phyloP scores from a whole-genome alignment of 2,113 vertebrate species.

The Arvicanthis niloticus region DNA sequence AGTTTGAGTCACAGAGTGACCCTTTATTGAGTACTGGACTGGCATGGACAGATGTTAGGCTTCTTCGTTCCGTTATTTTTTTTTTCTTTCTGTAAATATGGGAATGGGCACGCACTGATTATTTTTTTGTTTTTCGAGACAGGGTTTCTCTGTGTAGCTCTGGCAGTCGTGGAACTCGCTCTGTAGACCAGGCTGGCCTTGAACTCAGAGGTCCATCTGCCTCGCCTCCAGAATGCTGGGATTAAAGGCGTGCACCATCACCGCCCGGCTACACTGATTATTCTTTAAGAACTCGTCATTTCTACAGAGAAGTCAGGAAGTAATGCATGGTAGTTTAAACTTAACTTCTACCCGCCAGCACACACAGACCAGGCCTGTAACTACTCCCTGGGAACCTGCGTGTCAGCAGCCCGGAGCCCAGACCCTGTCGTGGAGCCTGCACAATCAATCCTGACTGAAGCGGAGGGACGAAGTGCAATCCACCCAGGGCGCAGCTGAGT shows the following conservation, averaged over 20 bases:
- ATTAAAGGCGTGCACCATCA: neutral
- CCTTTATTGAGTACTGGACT: neutral
- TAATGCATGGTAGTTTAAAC: constrained; percentile 63
- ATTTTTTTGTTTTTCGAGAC: neutral
- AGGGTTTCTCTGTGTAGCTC: neutral
- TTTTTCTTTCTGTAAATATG: neutral
- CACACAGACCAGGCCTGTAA: constrained; percentile 66
- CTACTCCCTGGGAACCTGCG: constrained; percentile 60
- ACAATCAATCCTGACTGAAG: constrained; percentile 62
- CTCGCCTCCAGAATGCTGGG: neutral
- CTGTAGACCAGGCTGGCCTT: neutral
- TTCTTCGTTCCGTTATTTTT: neutral
- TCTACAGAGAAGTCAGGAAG: constrained; percentile 50
- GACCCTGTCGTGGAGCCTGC: constrained; percentile 61
- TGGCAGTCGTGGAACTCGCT: neutral
- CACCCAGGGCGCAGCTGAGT: constrained; percentile 46
- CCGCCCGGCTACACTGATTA: neutral
- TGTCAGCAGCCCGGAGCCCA: constrained; percentile 66
- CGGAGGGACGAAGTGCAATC: constrained; percentile 44
- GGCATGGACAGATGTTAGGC: neutral
- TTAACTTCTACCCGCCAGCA: constrained; percentile 64
- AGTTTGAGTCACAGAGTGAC: constrained; percentile 31
- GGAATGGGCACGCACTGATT: neutral
- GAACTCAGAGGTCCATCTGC: neutral
- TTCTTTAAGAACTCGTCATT: constrained; percentile 20